Base-by-base conservation (phyloP, 2,113 vertebrate genomes). In the Melanerpes aurifrons region DNA sequence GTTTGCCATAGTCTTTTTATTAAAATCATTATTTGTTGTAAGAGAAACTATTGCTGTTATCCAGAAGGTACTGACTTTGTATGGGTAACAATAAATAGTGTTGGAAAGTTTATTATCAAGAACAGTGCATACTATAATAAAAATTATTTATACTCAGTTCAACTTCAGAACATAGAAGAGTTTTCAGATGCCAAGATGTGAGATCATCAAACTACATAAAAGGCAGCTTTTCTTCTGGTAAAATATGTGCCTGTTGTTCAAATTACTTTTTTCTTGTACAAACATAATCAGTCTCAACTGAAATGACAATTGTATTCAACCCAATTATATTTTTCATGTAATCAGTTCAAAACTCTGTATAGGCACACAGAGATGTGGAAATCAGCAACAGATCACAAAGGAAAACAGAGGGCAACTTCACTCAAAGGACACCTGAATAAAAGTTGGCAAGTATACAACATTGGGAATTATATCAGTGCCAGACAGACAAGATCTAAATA, bases 31-130 rank as follows among this genome's bases (percentile, higher is more conserved):
- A 78, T 67, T 93, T 97, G 43, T 78, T 56, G 12, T 59, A 76
- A 79, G 43, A 93, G 57, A 86, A 97, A 35, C 13, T 79, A 57
- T 80, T 93, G 47, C 18, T 92, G 10, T 80, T 97, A 87, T 59
- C 56, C 57, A 91, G 84, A 97, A 92, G 83, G 56, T 90, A 91
- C 89, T 82, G 18, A 25, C 67, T 96, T 96, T 92, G 48, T 92
- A 86, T 72, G 31, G 58, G 50, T 77, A 82, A 56, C 62, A 90
- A 94, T 95, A 96, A 95, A 93, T 56, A 95, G 47, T 92, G 45
- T 82, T 97, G 94, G 93, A 93, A 96, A 94, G 59, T 96, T 95
- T 96, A 93, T 96, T 94, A 93, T 87, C 56, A 93, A 92, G 86
- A 93, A 82, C 35, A 92, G 62, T 89, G 25, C 11, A 63, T 64